Percentiles rank a stretch among this genome's conserved stretches.
Conservation (phyloP, 2,113 vertebrate species). For the Leptosomus discolor region DNA sequence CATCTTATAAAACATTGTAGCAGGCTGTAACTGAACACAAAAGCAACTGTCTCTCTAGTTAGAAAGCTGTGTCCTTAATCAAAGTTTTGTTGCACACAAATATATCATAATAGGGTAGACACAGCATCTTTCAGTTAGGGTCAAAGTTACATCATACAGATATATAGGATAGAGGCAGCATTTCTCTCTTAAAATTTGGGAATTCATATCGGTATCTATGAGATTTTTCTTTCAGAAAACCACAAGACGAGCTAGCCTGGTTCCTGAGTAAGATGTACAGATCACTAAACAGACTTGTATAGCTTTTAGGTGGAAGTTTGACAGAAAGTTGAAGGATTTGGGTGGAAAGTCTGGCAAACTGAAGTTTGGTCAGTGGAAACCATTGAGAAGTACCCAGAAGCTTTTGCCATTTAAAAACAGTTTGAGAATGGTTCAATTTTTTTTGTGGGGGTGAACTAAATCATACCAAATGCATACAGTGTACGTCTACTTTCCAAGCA, state of each 20-base stretch:
- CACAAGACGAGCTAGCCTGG: rapidly evolving
- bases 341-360: background rate
- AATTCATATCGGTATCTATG: background rate
- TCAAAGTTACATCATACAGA: background rate
- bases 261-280: background rate
- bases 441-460: background rate
- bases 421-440: background rate
- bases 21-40: background rate
- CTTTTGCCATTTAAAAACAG: background rate
- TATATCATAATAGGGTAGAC: background rate
- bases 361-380: background rate
- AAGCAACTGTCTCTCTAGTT: background rate
- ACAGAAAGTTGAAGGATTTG: background rate
- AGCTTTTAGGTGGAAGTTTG: background rate
- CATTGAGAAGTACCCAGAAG: background rate
- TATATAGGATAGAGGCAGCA: background rate
- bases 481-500: background rate
- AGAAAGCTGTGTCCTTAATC: background rate
- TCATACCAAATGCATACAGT: background rate
- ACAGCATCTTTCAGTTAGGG: background rate
- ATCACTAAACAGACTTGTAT: background rate
- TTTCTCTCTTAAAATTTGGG: background rate
- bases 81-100: background rate
- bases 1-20: background rate
- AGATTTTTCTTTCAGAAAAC: background rate